Evolutionary conservation across 2,113 vertebrate genomes (phyloP), one percentile per base, ranked within the genome.

Genomic region (Paralichthys olivaceus): DNA sequence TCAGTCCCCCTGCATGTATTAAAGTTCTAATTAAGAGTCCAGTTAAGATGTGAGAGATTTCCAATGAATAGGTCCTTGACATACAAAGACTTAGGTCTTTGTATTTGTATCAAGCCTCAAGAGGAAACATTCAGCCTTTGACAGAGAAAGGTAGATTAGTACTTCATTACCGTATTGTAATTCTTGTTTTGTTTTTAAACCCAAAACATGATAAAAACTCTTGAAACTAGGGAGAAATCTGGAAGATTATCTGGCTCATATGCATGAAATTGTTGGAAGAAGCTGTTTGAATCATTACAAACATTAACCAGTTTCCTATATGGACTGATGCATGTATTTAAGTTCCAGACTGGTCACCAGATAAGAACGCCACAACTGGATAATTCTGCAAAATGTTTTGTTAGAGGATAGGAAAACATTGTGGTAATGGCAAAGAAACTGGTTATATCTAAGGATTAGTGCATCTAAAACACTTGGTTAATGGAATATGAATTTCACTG

Each of bases 11-110:
- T 56, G 32, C 9, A 20, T 80, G 63, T 66, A 77, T 67, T 74
- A 49, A 66, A 62, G 29, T 23, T 55, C 23, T 65, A 69, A 81
- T 84, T 74, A 63, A 72, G 51, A 62, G 43, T 61, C 47, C 57
- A 61, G 22, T 77, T 80, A 75, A 43, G 43, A 65, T 68, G 25
- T 32, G 23, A 1, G 29, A 45, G 28, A 0, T 28, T 53, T 45
- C 15, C 63, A 29, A 69, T 65, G 67, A 76, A 64, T 69, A 66
- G 43, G 23, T 45, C 22, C n/a, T 6, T 43, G 34, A 79, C 63
- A 60, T 60, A 34, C 19, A 79, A 43, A 37, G 40, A 59, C 45
- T 59, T 49, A n/a, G n/a, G 22, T 56, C 26, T 67, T 63, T 49
- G 14, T 19, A 56, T 67, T 37, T 58, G 22, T 20, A 20, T 49